Percentiles rank a stretch among this genome's conserved stretches.
Conservation (phyloP, 2,113 vertebrate genomes). For the Oxyura jamaicensis region DNA sequence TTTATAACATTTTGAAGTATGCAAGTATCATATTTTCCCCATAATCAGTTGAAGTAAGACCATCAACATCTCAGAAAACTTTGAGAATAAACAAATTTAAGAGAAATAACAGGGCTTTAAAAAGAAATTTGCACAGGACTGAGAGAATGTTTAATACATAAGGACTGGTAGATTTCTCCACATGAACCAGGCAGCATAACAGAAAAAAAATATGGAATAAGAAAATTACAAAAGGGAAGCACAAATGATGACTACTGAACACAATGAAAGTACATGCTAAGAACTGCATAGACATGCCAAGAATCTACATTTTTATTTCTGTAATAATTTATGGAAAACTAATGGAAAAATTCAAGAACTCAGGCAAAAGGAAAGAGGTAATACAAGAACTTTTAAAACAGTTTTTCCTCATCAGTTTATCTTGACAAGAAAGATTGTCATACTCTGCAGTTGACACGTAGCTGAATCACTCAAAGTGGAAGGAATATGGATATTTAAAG, state of each 20-base stretch:
- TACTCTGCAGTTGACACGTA: neutral
- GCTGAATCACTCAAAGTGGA: neutral
- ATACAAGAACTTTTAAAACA: neutral
- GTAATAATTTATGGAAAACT: neutral
- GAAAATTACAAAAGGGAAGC: neutral
- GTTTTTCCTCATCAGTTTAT: neutral
- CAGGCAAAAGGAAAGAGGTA: neutral
- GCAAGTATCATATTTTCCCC: neutral
- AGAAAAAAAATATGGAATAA: neutral
- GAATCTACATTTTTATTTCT: neutral
- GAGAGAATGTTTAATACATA: neutral
- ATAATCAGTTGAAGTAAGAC: neutral
- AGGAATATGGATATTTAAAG: neutral
- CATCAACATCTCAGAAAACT: neutral
- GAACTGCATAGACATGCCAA: neutral
- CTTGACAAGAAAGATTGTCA: neutral
- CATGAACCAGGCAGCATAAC: neutral
- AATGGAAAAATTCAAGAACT: neutral
- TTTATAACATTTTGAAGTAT: neutral
- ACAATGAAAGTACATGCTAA: neutral
- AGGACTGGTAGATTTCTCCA: neutral
- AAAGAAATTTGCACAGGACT: neutral
- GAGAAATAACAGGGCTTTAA: neutral
- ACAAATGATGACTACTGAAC: neutral
- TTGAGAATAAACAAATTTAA: neutral